Conservation (phyloP, 2,888 invertebrate species). For the Caenorhabditis macrosperma region DNA sequence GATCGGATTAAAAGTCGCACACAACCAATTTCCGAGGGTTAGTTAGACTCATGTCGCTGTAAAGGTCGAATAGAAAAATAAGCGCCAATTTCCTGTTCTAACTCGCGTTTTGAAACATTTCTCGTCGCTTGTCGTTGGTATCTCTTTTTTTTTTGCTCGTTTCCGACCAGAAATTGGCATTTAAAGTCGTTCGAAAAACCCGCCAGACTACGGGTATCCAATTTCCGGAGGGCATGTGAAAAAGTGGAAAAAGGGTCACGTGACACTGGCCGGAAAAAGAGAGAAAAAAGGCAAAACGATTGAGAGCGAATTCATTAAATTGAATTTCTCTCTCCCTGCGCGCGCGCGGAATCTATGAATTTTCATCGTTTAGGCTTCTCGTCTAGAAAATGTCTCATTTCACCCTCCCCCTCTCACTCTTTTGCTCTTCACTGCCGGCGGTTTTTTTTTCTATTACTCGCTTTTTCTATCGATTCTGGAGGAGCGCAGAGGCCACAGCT, state of each 20-base stretch:
- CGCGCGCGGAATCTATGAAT: no score
- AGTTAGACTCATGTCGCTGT: neutral
- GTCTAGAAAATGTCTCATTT: conserved; percentile 24
- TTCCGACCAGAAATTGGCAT: neutral
- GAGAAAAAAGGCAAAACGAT: neutral
- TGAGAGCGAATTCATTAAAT: conserved; percentile 22
- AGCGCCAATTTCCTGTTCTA: neutral
- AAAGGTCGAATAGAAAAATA: neutral
- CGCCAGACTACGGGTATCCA: conserved; percentile 15
- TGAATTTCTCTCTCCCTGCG: neutral
- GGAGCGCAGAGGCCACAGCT: conserved; percentile 25
- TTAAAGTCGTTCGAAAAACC: neutral
- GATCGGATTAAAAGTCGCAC: conserved; percentile 23
- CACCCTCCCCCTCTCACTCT: conserved; percentile 8
- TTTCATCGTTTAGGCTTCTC: no score
- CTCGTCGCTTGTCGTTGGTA: neutral
- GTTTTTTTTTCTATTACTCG: conserved; percentile 33
- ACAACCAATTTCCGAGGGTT: neutral
- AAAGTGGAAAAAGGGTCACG: conserved; percentile 12
- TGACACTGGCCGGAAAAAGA: no score
- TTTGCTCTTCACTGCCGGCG: neutral
- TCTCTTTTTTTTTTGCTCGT: neutral
- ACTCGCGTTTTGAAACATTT: neutral
- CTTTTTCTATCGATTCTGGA: conserved; percentile 43
- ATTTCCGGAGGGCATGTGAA: conserved; percentile 27